Base-by-base conservation (phyloP, 2,113 vertebrate genomes). In the Thunnus thynnus region DNA sequence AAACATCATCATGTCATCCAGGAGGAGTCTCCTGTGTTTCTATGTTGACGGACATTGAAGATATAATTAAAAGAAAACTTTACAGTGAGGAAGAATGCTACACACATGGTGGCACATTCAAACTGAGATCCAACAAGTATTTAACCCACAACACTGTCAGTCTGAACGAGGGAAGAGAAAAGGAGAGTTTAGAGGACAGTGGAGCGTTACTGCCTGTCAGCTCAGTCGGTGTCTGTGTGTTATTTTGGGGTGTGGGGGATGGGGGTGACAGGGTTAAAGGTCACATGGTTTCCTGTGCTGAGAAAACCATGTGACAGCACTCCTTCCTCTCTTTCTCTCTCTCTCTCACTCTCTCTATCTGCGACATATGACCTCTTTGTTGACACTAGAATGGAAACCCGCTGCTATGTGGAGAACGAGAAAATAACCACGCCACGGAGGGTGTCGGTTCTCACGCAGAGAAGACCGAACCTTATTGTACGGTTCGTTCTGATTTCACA, bases 341-440 rank as follows among this genome's bases (percentile, higher is more conserved):
- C 32, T 7, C 9, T 12, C 22, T 6, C 46, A 14, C 20, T n/a
- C 56, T 60, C 27, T 32, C 6, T 27, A 54, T 62, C 36, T n/a
- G 4, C 20, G 60, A 55, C 3, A 55, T 73, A 55, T 58, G 54
- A 52, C 71, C 64, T 57, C 25, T 20, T 22, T 52, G 64, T 50
- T 60, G 70, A 83, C 61, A 52, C 30, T 60, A 18, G 30, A 46
- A 90, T 64, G 73, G 79, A 76, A 82, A 78, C 47, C 58, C 87
- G 85, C 85, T 85, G 82, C 57, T 80, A 17, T 8, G 3, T 56
- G 10, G 9, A 54, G 36, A 30, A 30, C 22, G 66, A 60, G 73
- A 32, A 63, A 67, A 65, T 5, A 47, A 57, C 4, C 2, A 11
- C 50, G 61, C 17, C 63, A 50, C 25, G 30, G 47, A 75, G 41